Evolutionary conservation across 64 coral and sea anemone species (phyloP).

Genomic region (Exaiptasia diaphana): DNA sequence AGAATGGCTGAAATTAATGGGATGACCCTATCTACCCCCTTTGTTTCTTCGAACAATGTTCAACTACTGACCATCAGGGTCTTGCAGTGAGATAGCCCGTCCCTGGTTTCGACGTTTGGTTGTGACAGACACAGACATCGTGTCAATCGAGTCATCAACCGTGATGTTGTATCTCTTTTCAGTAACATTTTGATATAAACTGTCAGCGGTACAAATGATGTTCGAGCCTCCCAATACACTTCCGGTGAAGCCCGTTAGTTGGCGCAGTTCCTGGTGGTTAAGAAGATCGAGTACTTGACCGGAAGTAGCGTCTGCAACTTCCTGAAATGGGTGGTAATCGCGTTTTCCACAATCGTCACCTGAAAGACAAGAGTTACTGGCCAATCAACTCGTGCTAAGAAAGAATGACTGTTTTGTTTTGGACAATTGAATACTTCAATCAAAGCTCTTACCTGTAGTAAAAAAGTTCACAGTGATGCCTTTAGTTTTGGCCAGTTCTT

Average conservation of each 20-base stretch:
- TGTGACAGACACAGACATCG: background rate
- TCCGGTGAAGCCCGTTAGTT: conserved; percentile 46
- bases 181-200: conserved; percentile 26
- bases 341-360: no score
- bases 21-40: no score
- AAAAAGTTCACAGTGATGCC: conserved; percentile 71
- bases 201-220: background rate
- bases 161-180: background rate
- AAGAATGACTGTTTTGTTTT: no score
- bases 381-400: no score
- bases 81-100: background rate
- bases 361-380: no score
- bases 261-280: conserved; percentile 32
- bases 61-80: background rate
- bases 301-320: conserved; percentile 43
- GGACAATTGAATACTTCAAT: no score
- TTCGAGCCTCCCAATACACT: conserved; percentile 64
- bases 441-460: conserved; percentile 37
- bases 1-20: background rate
- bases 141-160: conserved; percentile 9
- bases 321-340: conserved; percentile 17
- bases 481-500: background rate
- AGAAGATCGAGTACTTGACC: conserved; percentile 61
- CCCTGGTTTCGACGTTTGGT: background rate
- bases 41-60: no score